Evolutionary conservation across 2,888 invertebrate species (phyloP).

Genomic region (Melanostoma scalare): DNA sequence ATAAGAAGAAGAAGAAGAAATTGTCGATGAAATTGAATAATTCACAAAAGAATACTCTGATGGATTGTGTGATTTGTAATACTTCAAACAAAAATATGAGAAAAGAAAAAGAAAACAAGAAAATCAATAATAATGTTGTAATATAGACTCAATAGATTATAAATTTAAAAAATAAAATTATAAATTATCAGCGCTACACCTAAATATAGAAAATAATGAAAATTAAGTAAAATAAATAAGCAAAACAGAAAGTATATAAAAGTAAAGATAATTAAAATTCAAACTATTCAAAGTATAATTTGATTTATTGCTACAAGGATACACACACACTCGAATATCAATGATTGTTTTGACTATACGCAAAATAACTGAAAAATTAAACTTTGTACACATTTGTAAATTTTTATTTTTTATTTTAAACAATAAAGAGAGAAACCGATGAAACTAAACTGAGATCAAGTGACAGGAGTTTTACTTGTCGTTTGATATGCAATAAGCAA

Average conservation of each 20-base stretch:
- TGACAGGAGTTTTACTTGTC: too few relatives aligned
- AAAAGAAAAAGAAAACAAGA: conserved; percentile 11
- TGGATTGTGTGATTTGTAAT: conserved; percentile 66
- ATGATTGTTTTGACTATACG: too few relatives aligned
- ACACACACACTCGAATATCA: too few relatives aligned
- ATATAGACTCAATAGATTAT: conserved; percentile 63
- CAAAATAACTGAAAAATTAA: too few relatives aligned
- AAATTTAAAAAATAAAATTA: conserved; percentile 21
- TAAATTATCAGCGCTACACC: conserved; percentile 49
- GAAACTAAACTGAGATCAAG: too few relatives aligned
- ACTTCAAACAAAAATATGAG: conserved; percentile 33
- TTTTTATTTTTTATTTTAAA: too few relatives aligned
- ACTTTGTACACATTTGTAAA: too few relatives aligned
- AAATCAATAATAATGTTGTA: conserved; percentile 53
- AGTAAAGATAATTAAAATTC: neutral
- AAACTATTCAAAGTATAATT: too few relatives aligned
- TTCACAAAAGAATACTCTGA: conserved; percentile 34
- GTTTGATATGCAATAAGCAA: too few relatives aligned
- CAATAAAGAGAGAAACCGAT: too few relatives aligned
- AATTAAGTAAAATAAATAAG: neutral
- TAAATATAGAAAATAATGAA: conserved; percentile 41
- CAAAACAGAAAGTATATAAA: neutral
- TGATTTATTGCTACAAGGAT: too few relatives aligned
- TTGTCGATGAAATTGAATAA: conserved; percentile 33
- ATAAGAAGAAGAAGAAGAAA: conserved; percentile 10